Base-by-base conservation (phyloP, 1,140 invertebrate species). In the Gonioctena quinquepunctata region DNA sequence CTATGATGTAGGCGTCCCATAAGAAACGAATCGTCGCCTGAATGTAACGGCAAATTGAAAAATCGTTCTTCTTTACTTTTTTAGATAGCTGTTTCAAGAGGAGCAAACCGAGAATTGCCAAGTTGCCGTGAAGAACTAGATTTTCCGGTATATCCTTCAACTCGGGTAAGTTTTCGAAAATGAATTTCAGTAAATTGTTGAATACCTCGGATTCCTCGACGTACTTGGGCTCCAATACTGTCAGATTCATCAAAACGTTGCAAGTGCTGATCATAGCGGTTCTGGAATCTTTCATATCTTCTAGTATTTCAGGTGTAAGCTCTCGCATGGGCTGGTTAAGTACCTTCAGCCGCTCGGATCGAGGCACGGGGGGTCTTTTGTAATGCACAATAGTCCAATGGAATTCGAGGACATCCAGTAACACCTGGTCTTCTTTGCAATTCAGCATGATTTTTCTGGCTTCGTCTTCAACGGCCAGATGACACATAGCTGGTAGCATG, bases 161-260 rank as follows among this genome's bases (percentile, higher is more conserved):
- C 77, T 94, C 92, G 1, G 94, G 92, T n/a, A 96, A 81, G 82
- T 93, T 93, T 73, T 91, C 92, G 68, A 96, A 93, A 48, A 95
- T 90, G 78, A 96, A 96, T 80, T 94, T 94, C 13, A 96, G 84
- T 4, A 96, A 82, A 52, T 90, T 89, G 66, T 91, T 89, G 81
- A 96, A 96, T 3, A 92, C 84, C 19, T 88, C 81, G 61, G 91
- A 92, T 67, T 91, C 88, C 79, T 94, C 90, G 3, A 95, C 93
- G 16, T 92, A 82, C 82, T 94, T 92, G 0, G 91, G 88, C 81
- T 96, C 95, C 23, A 96, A 81, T 0, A 97, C 95, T 11, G 93
- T 93, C 0, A 97, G 88, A 78, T 97, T 97, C 92, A 97, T 95
- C 49, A 97, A 90, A 52, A 96, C 91, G 76, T 96, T 96, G 82